A percentile compares a stretch with the other conserved stretches of the same genome.
phyloP scores from a whole-genome alignment of 2,797 vertebrate genomes.

The Choloepus didactylus region DNA sequence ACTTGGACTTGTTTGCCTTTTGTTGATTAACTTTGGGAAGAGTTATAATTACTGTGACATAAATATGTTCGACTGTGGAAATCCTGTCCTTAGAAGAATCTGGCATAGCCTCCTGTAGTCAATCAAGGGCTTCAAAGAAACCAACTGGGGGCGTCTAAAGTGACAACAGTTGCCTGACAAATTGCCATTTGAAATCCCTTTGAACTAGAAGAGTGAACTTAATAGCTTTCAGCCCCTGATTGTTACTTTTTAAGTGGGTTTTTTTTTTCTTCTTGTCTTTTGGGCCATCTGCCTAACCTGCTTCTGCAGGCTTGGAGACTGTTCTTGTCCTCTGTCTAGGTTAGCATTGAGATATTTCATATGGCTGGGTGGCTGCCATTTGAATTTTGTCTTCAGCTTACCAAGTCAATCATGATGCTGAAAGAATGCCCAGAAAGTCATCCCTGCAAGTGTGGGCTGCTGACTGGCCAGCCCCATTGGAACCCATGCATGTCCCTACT shows the following conservation, averaged over 20 bases:
- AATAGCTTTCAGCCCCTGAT: constrained; percentile 85
- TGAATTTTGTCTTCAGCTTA: constrained; percentile 26
- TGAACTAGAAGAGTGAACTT: constrained; percentile 85
- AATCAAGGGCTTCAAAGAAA: constrained; percentile 86
- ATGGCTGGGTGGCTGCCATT: constrained; percentile 24
- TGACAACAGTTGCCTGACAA: constrained; percentile 86
- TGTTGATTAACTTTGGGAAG: constrained; percentile 82
- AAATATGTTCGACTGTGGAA: constrained; percentile 84
- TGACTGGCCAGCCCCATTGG: background rate
- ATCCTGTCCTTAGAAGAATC: constrained; percentile 83
- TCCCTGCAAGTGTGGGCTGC: background rate
- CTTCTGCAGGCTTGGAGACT: constrained; percentile 37
- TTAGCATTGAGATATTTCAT: constrained; percentile 66
- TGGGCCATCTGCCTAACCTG: constrained; percentile 69
- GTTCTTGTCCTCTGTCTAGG: constrained; percentile 3
- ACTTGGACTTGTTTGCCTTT: constrained; percentile 73
- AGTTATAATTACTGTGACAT: constrained; percentile 82
- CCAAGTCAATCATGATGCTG: constrained; percentile 8
- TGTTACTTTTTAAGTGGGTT: constrained; percentile 72
- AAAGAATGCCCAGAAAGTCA: background rate
- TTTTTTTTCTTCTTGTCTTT: constrained; percentile 73
- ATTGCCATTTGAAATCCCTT: constrained; percentile 84
- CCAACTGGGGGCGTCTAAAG: constrained; percentile 80
- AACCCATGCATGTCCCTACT: background rate
- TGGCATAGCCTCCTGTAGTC: constrained; percentile 81